A percentile compares a stretch with the other conserved stretches of the same genome.
Evolutionary conservation across 2,888 invertebrate genomes (phyloP).

Genomic region (Cryptocephalus primarius): DNA sequence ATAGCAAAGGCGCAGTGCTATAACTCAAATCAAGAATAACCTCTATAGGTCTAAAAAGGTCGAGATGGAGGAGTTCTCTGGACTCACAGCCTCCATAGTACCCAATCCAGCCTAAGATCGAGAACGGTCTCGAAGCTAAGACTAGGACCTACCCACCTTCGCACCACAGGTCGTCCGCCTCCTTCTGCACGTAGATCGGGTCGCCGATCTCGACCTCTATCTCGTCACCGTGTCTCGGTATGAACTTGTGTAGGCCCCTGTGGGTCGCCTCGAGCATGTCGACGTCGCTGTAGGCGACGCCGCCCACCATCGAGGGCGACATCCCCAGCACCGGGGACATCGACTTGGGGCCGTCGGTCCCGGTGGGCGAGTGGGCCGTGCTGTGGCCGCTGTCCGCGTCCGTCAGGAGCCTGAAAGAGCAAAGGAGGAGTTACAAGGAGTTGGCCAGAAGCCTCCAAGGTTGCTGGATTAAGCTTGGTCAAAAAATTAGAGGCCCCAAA

Average conservation of each 20-base stretch:
- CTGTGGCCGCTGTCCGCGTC: constrained; percentile 84
- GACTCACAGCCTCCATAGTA: too few relatives aligned
- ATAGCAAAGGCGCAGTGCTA: too few relatives aligned
- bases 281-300: constrained; percentile 59
- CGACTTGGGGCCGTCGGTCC: constrained; percentile 71
- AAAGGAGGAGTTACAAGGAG: not conserved
- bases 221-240: constrained; percentile 91
- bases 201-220: constrained; percentile 96
- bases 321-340: constrained; percentile 55
- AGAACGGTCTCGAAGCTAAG: too few relatives aligned
- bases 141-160: constrained; percentile 78
- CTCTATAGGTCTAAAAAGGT: too few relatives aligned
- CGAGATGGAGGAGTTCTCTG: too few relatives aligned
- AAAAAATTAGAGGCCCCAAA: too few relatives aligned
- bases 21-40: too few relatives aligned
- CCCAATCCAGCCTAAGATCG: too few relatives aligned
- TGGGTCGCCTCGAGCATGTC: constrained; percentile 79
- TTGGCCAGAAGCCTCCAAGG: not conserved
- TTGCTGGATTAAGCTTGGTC: not conserved
- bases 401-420: constrained; percentile 50
- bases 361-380: constrained; percentile 75
- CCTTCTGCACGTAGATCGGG: constrained; percentile 91
- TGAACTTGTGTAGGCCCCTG: constrained; percentile 89
- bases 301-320: constrained; percentile 53
- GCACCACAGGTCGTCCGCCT: constrained; percentile 95